Evolutionary conservation across 1,140 invertebrate species (phyloP).

Genomic region (Oryzaephilus surinamensis): DNA sequence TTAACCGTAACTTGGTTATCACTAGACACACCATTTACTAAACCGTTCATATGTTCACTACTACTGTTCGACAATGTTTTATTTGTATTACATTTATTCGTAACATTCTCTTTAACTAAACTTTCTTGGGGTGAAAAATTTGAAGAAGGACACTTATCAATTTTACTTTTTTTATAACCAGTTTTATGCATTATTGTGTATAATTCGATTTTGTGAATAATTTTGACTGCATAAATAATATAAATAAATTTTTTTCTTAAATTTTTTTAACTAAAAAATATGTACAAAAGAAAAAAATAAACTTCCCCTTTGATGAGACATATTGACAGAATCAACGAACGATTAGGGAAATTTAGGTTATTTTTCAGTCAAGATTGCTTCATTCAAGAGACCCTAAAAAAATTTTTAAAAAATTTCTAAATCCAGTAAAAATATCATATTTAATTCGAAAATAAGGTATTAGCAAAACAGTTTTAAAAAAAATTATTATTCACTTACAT

Average conservation of each 20-base stretch:
- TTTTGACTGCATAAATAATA: constrained; percentile 9
- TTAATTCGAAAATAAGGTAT: no score
- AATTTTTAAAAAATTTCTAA: no score
- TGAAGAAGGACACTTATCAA: constrained; percentile 9
- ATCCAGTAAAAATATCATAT: no score
- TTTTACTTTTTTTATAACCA: constrained; percentile 6
- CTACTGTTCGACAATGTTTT: constrained; percentile 14
- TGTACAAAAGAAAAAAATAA: no score
- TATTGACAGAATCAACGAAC: constrained; percentile 15
- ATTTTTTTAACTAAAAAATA: no score
- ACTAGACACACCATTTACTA: constrained; percentile 22
- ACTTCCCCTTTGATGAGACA: constrained; percentile 15
- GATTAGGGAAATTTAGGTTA: constrained; percentile 17
- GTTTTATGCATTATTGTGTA: constrained; percentile 6
- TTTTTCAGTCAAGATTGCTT: no score
- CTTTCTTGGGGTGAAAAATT: constrained; percentile 7
- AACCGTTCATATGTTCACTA: constrained; percentile 18
- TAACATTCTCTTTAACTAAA: constrained; percentile 1
- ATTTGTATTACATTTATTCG: not conserved
- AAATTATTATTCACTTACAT: no score
- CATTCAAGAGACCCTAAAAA: no score
- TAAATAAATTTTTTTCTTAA: constrained; percentile 8
- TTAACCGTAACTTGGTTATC: constrained; percentile 6
- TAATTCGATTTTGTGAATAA: constrained; percentile 7
- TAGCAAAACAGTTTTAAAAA: no score